A percentile compares a stretch with the other conserved stretches of the same genome.
Evolutionary conservation across 2,797 vertebrate species (phyloP).

Genomic region (Psittacula derbiana): DNA sequence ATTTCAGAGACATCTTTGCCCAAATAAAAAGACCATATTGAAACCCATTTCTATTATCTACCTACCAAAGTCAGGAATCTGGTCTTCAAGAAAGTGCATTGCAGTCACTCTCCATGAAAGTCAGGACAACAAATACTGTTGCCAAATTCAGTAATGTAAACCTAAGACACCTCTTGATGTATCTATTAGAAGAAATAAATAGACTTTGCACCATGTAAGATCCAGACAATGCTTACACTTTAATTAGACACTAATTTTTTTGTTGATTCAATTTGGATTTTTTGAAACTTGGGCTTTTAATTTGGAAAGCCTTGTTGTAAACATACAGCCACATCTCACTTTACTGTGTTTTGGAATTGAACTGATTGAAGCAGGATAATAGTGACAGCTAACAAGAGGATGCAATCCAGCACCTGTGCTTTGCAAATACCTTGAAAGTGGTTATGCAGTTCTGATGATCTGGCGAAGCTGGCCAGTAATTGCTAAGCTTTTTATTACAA

Average conservation of each 20-base stretch:
- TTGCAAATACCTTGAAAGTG: neutral
- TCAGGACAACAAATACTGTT: neutral
- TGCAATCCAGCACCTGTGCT: neutral
- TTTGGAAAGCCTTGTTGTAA: neutral
- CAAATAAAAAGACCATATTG: neutral
- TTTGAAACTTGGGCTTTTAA: neutral
- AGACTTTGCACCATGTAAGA: neutral
- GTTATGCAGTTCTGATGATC: neutral
- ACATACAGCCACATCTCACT: neutral
- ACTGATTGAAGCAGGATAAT: neutral
- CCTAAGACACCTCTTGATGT: neutral
- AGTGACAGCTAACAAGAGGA: neutral
- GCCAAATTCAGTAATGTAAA: neutral
- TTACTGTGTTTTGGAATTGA: neutral
- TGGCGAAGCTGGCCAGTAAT: neutral
- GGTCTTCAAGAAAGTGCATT: neutral
- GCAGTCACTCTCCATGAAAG: neutral
- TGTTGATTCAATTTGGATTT: neutral
- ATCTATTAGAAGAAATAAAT: neutral
- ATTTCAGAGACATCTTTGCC: neutral
- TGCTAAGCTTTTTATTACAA: neutral
- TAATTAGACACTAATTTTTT: neutral
- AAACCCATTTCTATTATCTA: neutral
- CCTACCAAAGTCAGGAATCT: neutral
- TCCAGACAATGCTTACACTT: neutral